Evolutionary conservation across 2,797 vertebrate genomes (phyloP), one percentile per base, ranked within the genome.

Genomic region (Oreortyx pictus): DNA sequence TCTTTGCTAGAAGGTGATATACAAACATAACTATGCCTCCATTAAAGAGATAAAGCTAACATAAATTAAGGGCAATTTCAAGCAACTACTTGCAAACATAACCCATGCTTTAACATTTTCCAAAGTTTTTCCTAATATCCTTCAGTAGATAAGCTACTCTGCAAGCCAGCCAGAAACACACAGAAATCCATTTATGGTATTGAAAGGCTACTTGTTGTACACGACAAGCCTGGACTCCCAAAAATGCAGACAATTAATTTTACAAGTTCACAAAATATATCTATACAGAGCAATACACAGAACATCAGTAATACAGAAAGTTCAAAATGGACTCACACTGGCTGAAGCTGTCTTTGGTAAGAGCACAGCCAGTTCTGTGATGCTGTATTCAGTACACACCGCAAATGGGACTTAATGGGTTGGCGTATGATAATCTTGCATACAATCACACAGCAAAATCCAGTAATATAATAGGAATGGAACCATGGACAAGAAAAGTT

Each of bases 1-100:
- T 82, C 39, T 29, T 86, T 86, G 47, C 39, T 76, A 88, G 52
- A 31, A 78, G 54, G 71, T 87, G 46, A 83, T 33, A 20, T 41
- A 61, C 46, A 71, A 66, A 70, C 62, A 73, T 23, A 62, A 50
- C 16, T 46, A 35, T 10, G 25, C 11, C 24, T 83, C 50, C 57
- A 41, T 60, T 81, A 62, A 90, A 31, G 79, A 74, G n/a, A 33
- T 70, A 37, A 19, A 88, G 9, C 35, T 86, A 57, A 80, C 46
- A 43, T 12, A 44, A 41, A 41, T 41, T 41, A 41, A 41, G 39
- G 39, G 39, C 39, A 41, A 41, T 41, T 41, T 13, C 39, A 41
- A 41, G 39, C 39, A 41, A 41, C 39, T 41, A 57, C 17, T 71
- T 72, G 24, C 22, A 86, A 91, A 88, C 7, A 20, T 66, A 79